Base-by-base conservation (phyloP, 2,888 invertebrate species). In the Melolontha melolontha region DNA sequence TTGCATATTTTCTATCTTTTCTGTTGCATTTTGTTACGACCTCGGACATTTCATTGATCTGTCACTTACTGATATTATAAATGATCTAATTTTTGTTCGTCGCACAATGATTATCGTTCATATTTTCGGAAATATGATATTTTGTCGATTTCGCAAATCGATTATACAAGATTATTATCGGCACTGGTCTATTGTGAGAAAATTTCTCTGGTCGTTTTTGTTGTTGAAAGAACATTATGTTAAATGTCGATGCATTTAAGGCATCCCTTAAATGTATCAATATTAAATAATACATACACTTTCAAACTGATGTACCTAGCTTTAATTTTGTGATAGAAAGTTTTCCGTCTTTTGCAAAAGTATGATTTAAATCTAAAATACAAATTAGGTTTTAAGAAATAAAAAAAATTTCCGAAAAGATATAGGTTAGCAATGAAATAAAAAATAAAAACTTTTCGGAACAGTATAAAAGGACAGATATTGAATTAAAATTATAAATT, bases 11-110 rank as follows among this genome's bases (percentile, higher is more conserved):
- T 49, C 40, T 12, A 34, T 65, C 78, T 77, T 77, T 77, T 75
- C 71, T 72, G 68, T 77, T 77, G 73, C 76, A 70, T 79, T 77
- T 76, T 74, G 75, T 79, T 79, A 73, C 78, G 76, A 34, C 75
- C 73, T 78, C 78, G 81, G 80, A 80, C 81, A 79, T 75, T 78
- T 76, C 77, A 80, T 79, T 75, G 78, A 81, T 77, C 76, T 79
- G 82, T 82, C 82, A 82, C 79, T 81, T 81, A 81, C 76, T 75
- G 79, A 81, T 81, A 81, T 81, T 81, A 81, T 81, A 82, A 81
- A 82, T 81, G 81, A 75, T 79, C 75, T 76, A 79, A 79, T 81
- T 80, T 75, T 78, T 76, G 75, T 77, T 73, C 73, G 70, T 11
- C 41, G 68, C 70, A 74, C 75, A 78, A 78, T 74, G 73, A 77